Percentiles rank a stretch among this genome's conserved stretches.
These are phyloP conservation scores for Esperia sulphurella DNA, from an alignment of 2,888 invertebrate genomes.

Conservation along the genomic window DNA sequence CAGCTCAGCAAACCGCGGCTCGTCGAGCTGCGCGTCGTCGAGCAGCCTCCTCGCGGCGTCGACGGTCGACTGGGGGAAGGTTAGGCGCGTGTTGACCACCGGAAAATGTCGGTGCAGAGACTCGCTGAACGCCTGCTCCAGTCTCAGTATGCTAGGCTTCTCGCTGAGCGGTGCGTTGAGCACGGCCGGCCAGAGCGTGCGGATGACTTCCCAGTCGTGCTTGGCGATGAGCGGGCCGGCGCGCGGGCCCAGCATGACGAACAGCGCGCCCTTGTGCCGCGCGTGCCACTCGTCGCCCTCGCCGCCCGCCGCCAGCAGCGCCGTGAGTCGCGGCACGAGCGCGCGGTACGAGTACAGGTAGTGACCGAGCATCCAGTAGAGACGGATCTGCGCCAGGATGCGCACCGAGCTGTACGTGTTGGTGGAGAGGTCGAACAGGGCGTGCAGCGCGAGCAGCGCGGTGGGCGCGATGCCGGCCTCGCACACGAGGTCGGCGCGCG, in stretches of 20 bases:
- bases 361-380: slow-evolving; percentile 81
- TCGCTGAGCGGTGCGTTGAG: slow-evolving; percentile 90
- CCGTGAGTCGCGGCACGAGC: slow-evolving; percentile 80
- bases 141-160: slow-evolving; percentile 87
- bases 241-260: slow-evolving; percentile 85
- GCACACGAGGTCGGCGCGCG: slow-evolving; percentile 54
- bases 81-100: slow-evolving; percentile 79
- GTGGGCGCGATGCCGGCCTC: slow-evolving; percentile 62
- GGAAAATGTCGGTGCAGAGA: slow-evolving; percentile 80
- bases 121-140: slow-evolving; percentile 78
- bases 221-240: slow-evolving; percentile 82
- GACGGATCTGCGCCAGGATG: slow-evolving; percentile 81
- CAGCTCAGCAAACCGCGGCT: slow-evolving; percentile 30
- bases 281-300: slow-evolving; percentile 74
- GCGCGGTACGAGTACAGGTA: slow-evolving; percentile 85
- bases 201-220: slow-evolving; percentile 87
- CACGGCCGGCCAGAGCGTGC: slow-evolving; percentile 88
- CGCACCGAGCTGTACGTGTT: slow-evolving; percentile 74
- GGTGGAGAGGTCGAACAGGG: slow-evolving; percentile 54
- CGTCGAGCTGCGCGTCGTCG: slow-evolving; percentile 46
- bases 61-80: slow-evolving; percentile 74
- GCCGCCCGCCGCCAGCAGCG: slow-evolving; percentile 73
- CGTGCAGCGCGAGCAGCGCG: slow-evolving; percentile 44
- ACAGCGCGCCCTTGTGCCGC: slow-evolving; percentile 83
- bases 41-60: slow-evolving; percentile 68